Conservation (phyloP, 2,113 vertebrate genomes). For the Brevimyrus niger region DNA sequence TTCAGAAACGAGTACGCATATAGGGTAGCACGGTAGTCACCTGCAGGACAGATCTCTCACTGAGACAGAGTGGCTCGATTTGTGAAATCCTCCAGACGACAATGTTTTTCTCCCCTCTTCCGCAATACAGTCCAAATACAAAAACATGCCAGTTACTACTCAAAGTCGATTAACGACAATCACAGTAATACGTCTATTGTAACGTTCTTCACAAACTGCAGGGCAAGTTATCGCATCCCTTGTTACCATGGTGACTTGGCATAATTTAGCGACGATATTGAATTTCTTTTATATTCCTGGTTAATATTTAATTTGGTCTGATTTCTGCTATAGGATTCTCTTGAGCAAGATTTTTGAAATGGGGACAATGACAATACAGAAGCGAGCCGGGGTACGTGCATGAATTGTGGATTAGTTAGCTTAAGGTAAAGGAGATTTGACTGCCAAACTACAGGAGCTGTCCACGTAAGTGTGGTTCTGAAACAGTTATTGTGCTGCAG, state of each 20-base stretch:
- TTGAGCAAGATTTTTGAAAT: background rate
- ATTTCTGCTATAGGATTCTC: background rate
- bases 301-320: constrained; percentile 3
- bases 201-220: constrained; percentile 1
- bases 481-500: constrained; percentile 31
- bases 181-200: background rate
- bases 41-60: background rate
- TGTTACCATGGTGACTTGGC: constrained; percentile 12
- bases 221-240: constrained; percentile 18
- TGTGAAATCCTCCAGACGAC: background rate
- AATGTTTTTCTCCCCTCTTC: background rate
- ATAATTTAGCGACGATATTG: background rate
- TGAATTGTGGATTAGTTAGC: background rate
- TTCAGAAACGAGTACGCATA: background rate
- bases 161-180: background rate
- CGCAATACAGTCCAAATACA: background rate
- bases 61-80: background rate
- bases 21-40: background rate
- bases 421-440: background rate
- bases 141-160: background rate
- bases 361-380: background rate
- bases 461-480: constrained; percentile 48
- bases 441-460: constrained; percentile 41
- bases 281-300: background rate
- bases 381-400: background rate